These are phyloP conservation scores for Standfussiana lucernea DNA, from an alignment of 2,888 invertebrate genomes.

Conservation along the genomic window DNA sequence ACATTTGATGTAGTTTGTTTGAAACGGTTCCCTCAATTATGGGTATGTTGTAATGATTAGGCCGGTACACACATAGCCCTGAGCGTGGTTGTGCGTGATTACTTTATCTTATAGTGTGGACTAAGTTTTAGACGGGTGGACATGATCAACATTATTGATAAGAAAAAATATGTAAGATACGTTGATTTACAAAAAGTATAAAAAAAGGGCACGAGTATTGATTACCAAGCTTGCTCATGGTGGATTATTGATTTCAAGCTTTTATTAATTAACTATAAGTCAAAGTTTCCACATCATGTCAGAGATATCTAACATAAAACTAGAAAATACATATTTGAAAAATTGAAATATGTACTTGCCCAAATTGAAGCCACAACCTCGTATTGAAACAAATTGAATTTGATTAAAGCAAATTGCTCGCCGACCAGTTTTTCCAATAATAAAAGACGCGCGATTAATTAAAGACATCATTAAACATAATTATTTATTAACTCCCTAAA, in stretches of 20 bases:
- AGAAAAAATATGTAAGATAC: not conserved
- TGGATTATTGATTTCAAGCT: not conserved
- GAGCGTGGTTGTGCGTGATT: slow-evolving; percentile 72
- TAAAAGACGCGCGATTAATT: not conserved
- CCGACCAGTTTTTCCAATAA: not conserved
- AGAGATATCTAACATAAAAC: not conserved
- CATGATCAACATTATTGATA: not conserved
- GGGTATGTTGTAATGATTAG: slow-evolving; percentile 67
- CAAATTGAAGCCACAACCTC: not conserved
- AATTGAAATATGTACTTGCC: not conserved
- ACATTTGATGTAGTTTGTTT: slow-evolving; percentile 51
- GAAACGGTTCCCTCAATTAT: slow-evolving; percentile 55
- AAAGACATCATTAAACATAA: not conserved
- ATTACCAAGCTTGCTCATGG: not conserved
- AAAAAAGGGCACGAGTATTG: not conserved
- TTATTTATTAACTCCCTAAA: not conserved
- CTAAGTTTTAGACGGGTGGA: slow-evolving; percentile 33
- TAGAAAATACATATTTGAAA: not conserved
- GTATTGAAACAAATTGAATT: not conserved
- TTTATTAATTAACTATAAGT: not conserved
- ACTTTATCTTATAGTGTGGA: slow-evolving; percentile 58
- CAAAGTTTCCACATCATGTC: not conserved
- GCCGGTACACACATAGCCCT: slow-evolving; percentile 69
- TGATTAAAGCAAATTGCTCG: not conserved
- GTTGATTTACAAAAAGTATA: not conserved